Evolutionary conservation across 2,888 invertebrate genomes (phyloP).

Genomic region (Congeria kusceri): DNA sequence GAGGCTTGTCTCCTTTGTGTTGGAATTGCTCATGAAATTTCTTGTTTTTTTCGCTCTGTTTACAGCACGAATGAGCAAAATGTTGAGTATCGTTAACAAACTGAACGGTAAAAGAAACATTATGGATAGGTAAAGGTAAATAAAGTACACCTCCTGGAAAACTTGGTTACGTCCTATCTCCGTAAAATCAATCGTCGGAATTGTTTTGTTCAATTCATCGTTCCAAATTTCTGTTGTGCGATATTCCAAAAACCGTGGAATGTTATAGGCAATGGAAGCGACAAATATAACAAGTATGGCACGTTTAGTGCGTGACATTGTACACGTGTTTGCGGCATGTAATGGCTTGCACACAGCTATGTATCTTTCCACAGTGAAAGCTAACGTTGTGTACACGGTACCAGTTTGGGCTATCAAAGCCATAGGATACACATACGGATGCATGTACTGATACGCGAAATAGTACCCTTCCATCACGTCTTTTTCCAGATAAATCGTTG

Average conservation of each 20-base stretch:
- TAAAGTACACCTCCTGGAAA: constrained; percentile 81
- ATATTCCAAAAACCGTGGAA: constrained; percentile 88
- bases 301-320: constrained; percentile 93
- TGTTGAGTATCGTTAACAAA: constrained; percentile 80
- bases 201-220: constrained; percentile 64
- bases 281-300: constrained; percentile 93
- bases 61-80: constrained; percentile 81
- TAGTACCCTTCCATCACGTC: constrained; percentile 93
- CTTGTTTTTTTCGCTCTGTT: constrained; percentile 73
- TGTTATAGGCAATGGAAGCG: constrained; percentile 94
- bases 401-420: constrained; percentile 96
- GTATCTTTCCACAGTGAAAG: constrained; percentile 93
- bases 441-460: constrained; percentile 90
- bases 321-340: constrained; percentile 95
- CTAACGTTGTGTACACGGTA: constrained; percentile 93
- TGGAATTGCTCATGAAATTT: constrained; percentile 71
- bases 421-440: constrained; percentile 91
- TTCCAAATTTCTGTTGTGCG: constrained; percentile 61
- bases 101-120: constrained; percentile 83
- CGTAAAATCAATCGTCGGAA: constrained; percentile 67
- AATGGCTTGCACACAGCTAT: constrained; percentile 92
- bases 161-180: constrained; percentile 76
- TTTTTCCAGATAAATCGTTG: constrained; percentile 86
- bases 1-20: constrained; percentile 93
- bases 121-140: constrained; percentile 81